Evolutionary conservation across 2,113 vertebrate genomes (phyloP).

Genomic region (Erpornis zantholeuca): DNA sequence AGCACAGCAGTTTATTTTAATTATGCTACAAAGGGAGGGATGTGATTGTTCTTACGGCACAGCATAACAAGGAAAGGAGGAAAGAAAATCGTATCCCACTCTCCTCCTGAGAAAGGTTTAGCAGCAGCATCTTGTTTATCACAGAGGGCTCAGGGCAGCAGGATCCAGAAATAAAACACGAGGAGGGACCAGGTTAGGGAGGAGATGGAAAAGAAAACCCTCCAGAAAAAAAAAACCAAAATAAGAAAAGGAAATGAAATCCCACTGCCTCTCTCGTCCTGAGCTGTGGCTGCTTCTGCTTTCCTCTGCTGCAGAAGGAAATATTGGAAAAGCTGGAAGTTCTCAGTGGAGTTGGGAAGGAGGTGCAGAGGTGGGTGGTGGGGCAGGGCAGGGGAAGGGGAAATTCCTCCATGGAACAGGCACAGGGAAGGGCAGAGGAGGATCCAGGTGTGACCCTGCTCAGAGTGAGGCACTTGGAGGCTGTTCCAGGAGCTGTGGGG

Average conservation of each 20-base stretch:
- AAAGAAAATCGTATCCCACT: neutral
- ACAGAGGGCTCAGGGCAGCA: neutral
- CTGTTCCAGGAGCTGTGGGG: neutral
- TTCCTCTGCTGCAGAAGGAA: neutral
- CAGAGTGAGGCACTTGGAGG: neutral
- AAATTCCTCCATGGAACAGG: neutral
- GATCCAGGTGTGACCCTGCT: too few species aligned
- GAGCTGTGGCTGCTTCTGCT: neutral
- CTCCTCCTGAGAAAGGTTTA: neutral
- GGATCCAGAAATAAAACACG: neutral
- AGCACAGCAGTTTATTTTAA: conserved; percentile 53
- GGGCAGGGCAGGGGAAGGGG: neutral
- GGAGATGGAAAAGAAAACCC: neutral
- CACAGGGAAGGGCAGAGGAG: neutral
- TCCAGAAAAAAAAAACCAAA: neutral
- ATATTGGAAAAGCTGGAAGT: neutral
- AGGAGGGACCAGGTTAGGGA: neutral
- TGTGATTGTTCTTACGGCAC: conserved; percentile 23
- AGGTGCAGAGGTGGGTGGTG: neutral
- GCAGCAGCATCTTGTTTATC: neutral
- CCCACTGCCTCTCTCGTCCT: neutral
- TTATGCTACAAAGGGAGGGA: conserved; percentile 44
- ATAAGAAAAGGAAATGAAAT: neutral
- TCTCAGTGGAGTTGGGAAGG: neutral
- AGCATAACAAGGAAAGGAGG: neutral